Percentiles rank a stretch among this genome's conserved stretches.
Evolutionary conservation across 2,888 invertebrate genomes (phyloP).

Genomic region (Cosmia trapezina): DNA sequence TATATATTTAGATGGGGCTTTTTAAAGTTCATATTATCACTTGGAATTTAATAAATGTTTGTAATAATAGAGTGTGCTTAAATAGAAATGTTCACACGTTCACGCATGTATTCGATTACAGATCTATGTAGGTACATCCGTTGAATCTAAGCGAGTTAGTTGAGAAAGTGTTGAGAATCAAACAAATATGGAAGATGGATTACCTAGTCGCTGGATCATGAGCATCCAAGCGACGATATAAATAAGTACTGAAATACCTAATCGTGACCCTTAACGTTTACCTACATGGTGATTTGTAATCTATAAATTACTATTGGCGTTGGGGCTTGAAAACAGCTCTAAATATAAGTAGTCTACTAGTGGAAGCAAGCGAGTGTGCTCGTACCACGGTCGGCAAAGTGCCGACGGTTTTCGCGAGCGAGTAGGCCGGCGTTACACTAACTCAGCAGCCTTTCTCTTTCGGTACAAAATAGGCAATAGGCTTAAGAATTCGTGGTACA

Average conservation of each 20-base stretch:
- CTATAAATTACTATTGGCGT: constrained; percentile 74
- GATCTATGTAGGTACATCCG: constrained; percentile 2
- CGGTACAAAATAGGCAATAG: constrained; percentile 73
- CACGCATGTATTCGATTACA: constrained; percentile 18
- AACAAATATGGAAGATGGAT: constrained; percentile 12
- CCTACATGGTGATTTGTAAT: constrained; percentile 74
- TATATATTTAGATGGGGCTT: constrained; percentile 8
- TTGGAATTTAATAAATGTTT: constrained; percentile 43
- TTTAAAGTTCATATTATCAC: constrained; percentile 35
- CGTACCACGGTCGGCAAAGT: constrained; percentile 60
- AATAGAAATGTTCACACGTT: constrained; percentile 38
- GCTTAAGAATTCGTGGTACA: constrained; percentile 66
- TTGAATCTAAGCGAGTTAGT: neutral
- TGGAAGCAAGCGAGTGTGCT: constrained; percentile 49
- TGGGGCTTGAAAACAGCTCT: constrained; percentile 67
- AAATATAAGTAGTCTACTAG: constrained; percentile 68
- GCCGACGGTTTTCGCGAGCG: constrained; percentile 63
- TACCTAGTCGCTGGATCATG: constrained; percentile 1
- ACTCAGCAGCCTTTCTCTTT: constrained; percentile 68
- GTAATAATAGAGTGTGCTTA: constrained; percentile 5
- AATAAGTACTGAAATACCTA: constrained; percentile 68
- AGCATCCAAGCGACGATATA: constrained; percentile 26
- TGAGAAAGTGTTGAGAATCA: constrained; percentile 28
- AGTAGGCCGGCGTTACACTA: constrained; percentile 65
- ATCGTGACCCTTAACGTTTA: constrained; percentile 68